Evolutionary conservation across 2,797 vertebrate species (phyloP).

Genomic region (Tadarida brasiliensis): DNA sequence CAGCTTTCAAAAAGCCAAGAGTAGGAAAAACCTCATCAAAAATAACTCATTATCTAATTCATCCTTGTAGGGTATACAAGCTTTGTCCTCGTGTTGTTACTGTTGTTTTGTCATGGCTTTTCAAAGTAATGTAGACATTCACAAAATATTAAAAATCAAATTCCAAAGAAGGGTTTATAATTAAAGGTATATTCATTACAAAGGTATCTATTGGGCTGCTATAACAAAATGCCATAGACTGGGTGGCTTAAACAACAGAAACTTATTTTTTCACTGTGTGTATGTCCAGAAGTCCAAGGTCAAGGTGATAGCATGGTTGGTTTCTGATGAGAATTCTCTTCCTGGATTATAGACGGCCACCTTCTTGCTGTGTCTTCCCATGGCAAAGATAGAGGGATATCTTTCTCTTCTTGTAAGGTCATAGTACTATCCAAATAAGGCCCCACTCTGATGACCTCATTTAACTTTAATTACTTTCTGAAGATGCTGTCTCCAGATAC

Average conservation of each 20-base stretch:
- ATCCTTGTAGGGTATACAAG: not conserved
- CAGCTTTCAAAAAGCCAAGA: not conserved
- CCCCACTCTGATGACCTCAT: not conserved
- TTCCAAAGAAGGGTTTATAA: not conserved
- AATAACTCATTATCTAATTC: not conserved
- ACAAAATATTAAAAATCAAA: not conserved
- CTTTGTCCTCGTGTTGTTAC: not conserved
- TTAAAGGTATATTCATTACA: not conserved
- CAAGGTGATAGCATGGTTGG: not conserved
- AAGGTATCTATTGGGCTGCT: not conserved
- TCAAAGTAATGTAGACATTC: not conserved
- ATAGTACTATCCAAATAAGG: not conserved
- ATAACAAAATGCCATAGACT: not conserved
- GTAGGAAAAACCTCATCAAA: not conserved
- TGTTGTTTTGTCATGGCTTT: not conserved
- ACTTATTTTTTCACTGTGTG: not conserved
- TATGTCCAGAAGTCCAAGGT: not conserved
- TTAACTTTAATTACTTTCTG: not conserved
- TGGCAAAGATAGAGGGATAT: not conserved
- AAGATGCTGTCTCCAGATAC: not conserved
- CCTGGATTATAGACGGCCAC: not conserved
- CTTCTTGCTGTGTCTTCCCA: not conserved
- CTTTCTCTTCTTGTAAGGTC: not conserved
- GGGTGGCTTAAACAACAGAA: not conserved
- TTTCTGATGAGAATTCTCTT: not conserved